Evolutionary conservation across 1,140 invertebrate species (phyloP).

Genomic region (Drosophila baimaii): DNA sequence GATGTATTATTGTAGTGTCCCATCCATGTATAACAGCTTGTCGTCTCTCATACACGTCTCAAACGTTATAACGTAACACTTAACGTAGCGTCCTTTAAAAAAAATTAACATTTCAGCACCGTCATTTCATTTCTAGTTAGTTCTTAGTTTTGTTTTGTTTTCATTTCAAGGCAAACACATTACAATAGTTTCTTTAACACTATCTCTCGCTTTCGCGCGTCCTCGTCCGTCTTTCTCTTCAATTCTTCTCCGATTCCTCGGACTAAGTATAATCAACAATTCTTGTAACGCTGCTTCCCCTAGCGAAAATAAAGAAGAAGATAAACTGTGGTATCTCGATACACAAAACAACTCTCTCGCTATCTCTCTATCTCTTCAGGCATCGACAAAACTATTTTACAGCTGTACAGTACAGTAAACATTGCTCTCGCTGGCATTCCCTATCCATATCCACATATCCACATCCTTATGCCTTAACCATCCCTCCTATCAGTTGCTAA

Average conservation of each 20-base stretch:
- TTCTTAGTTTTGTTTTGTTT: slow-evolving; percentile 49
- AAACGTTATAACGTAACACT: slow-evolving; percentile 64
- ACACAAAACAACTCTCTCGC: slow-evolving; percentile 36
- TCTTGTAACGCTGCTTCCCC: slow-evolving; percentile 31
- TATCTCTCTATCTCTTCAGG: too few species aligned
- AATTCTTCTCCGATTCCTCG: slow-evolving; percentile 14
- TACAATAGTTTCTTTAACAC: slow-evolving; percentile 60
- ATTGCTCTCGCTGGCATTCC: slow-evolving; percentile 50
- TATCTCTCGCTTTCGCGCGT: slow-evolving; percentile 32
- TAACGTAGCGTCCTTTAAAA: slow-evolving; percentile 66
- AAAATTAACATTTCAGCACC: slow-evolving; percentile 84
- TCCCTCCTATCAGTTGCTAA: slow-evolving; percentile 15
- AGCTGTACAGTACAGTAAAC: slow-evolving; percentile 69
- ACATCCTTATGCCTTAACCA: slow-evolving; percentile 20
- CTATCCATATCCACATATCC: slow-evolving; percentile 13
- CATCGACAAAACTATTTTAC: slow-evolving; percentile 64
- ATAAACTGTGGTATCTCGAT: slow-evolving; percentile 26
- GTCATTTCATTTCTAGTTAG: slow-evolving; percentile 66
- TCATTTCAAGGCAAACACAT: slow-evolving; percentile 83
- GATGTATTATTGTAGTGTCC: slow-evolving; percentile 37
- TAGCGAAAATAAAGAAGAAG: slow-evolving; percentile 39
- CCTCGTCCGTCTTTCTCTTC: slow-evolving; percentile 1
- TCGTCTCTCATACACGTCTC: slow-evolving; percentile 51
- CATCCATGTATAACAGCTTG: slow-evolving; percentile 69
- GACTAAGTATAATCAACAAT: slow-evolving; percentile 60